These are phyloP conservation scores for Nomada hirtipes DNA, from an alignment of 2,888 invertebrate genomes.

Conservation along the genomic window DNA sequence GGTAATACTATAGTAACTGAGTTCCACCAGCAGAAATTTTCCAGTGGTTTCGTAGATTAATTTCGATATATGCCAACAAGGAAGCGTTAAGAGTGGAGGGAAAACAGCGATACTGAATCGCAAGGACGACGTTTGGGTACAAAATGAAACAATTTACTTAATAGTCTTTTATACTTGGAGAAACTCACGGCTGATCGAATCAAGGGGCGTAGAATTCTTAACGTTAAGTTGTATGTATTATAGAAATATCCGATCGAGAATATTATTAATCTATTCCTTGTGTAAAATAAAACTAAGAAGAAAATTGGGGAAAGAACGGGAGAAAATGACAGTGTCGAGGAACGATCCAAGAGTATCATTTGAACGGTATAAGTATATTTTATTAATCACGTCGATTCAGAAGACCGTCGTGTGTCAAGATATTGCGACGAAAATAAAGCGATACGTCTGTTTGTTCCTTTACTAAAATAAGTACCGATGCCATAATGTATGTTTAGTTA, in stretches of 20 bases:
- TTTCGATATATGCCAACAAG: constrained; percentile 1
- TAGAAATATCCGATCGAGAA: constrained; percentile 19
- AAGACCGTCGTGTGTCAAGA: constrained; percentile 33
- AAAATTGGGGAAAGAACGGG: not conserved
- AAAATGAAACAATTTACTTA: constrained; percentile 24
- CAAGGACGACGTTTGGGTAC: constrained; percentile 7
- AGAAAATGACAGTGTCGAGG: not conserved
- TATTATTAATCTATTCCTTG: constrained; percentile 2
- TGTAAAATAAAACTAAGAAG: not conserved
- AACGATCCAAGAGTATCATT: constrained; percentile 37
- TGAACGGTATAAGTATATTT: constrained; percentile 55
- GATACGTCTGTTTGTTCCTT: constrained; percentile 70
- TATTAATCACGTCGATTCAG: constrained; percentile 49
- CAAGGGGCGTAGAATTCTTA: not conserved
- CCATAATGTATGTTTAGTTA: constrained; percentile 72
- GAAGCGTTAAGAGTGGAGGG: not conserved
- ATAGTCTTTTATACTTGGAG: constrained; percentile 45
- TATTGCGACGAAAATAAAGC: constrained; percentile 45
- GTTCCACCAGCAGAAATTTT: not conserved
- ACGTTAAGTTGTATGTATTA: constrained; percentile 10
- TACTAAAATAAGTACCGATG: constrained; percentile 62
- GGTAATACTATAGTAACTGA: not conserved
- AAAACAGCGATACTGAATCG: constrained; percentile 5
- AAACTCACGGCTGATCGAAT: constrained; percentile 21
- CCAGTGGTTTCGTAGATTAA: not conserved